Evolutionary conservation across 2,113 vertebrate species (phyloP), one percentile per base, ranked within the genome.

Genomic region (Dipodomys ordii): DNA sequence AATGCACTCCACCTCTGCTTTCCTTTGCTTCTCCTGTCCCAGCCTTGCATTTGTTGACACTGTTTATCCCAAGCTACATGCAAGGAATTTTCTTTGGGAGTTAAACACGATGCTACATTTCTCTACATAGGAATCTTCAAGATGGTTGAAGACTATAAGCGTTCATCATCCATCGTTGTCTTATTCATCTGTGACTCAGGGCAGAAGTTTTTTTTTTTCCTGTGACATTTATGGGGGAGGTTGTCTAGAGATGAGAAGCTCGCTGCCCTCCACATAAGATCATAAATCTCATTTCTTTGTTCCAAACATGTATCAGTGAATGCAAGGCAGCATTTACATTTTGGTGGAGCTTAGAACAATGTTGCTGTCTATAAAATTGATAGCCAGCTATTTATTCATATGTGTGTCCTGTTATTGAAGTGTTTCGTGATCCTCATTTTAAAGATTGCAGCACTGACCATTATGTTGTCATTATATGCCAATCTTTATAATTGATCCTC

Each of bases 391-490:
- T 53, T 74, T 83, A 32, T 83, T 92, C 49, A 78, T n/a, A 9
- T 18, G 4, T 6, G 23, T 67, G 25, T 84, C 22, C 2, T 32
- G 7, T 30, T 64, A 65, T 60, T 18, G 71, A 79, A 73, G 67
- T 72, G 27, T 35, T 81, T 82, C 84, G 19, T 32, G 6, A 69
- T 64, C 30, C 25, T 92, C 73, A 90, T 76, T 76, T 79, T 83
- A 64, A 74, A 76, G 57, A 84, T 53, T 84, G 30, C 19, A 86
- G 88, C 68, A 78, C 77, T 57, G 1, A 1, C 18, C 49, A 46
- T 64, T 23, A 19, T 74, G 49, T 2, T 32, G 2, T 6, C 62
- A 39, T 83, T 32, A 46, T n/a, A 44, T 28, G 57, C 25, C 35
- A 76, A 83, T 87, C 22, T 83, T 28, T 28, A 44, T 35, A 64